Base-by-base conservation (phyloP, 1,140 invertebrate species). In the Trinorchestia longiramus region DNA sequence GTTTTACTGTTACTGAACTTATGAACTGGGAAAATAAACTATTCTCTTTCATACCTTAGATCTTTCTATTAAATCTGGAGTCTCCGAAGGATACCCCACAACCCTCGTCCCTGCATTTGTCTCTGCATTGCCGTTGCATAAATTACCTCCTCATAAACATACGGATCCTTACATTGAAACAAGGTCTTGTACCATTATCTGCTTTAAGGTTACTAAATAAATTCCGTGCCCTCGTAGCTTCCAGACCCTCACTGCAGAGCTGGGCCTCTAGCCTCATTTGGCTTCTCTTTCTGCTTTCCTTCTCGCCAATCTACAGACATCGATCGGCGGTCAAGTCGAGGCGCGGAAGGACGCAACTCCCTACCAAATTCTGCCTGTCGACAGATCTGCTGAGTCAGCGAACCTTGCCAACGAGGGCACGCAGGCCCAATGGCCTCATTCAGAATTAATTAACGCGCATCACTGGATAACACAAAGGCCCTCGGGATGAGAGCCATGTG, bases 361-460 rank as follows among this genome's bases (percentile, higher is more conserved):
- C 92, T 43, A 19, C 17, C 43, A 42, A 44, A 47, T 44, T 47
- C 92, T 45, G 43, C 6, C 43, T 40, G 19, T 44, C 43, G 92
- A 40, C 92, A 45, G 43, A 47, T 43, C 43, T 45, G 92, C 92
- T 94, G 92, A 94, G 43, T 94, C 92, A 94, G 92, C 92, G 43
- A 19, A 11, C 92, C 43, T 47, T 43, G 43, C 8, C 92, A 45
- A 94, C 92, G 92, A 94, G 92, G 44, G 43, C 41, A 94, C 92
- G 3, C 3, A 8, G 92, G 36, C 43, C 44, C 92, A 94, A 94
- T 94, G 44, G 92, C 44, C 92, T 45, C 92, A 94, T 94, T 94
- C 41, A 45, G 92, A 94, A 94, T 94, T 94, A 94, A 94, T 94
- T 94, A 94, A 47, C 92, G 43, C 92, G 92, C 92, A 94, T 45